A percentile compares a stretch with the other conserved stretches of the same genome.
Evolutionary conservation across 2,113 vertebrate genomes (phyloP).

Genomic region (Malaclemys terrapin): DNA sequence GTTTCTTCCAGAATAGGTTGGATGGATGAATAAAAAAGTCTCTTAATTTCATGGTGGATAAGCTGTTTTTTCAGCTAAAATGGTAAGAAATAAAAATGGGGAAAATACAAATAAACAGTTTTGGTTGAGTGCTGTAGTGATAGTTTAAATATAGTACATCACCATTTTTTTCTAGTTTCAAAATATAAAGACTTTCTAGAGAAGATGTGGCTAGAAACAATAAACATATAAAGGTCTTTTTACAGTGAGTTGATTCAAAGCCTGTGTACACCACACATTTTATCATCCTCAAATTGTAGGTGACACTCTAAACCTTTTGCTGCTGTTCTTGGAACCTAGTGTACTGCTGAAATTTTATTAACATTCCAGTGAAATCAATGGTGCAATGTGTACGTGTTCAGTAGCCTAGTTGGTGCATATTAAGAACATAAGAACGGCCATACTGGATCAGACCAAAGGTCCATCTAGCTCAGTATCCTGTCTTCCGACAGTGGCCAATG

Average conservation of each 20-base stretch:
- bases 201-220: neutral
- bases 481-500: no score
- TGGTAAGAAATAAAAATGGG: neutral
- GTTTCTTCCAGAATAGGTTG: conserved; percentile 4
- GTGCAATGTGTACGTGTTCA: neutral
- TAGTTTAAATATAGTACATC: neutral
- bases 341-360: neutral
- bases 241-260: neutral
- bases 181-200: neutral
- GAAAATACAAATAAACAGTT: conserved; percentile 8
- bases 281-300: neutral
- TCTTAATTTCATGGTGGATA: neutral
- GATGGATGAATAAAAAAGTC: neutral
- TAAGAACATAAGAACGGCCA: neutral
- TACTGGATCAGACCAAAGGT: no score
- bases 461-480: no score
- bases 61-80: conserved; percentile 11
- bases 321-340: neutral
- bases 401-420: neutral
- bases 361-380: neutral
- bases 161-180: neutral
- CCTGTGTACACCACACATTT: neutral
- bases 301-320: neutral
- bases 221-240: neutral
- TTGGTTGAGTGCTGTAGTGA: neutral